Percentiles rank a stretch among this genome's conserved stretches.
Evolutionary conservation across 2,797 vertebrate genomes (phyloP).

Genomic region (Allobates femoralis): DNA sequence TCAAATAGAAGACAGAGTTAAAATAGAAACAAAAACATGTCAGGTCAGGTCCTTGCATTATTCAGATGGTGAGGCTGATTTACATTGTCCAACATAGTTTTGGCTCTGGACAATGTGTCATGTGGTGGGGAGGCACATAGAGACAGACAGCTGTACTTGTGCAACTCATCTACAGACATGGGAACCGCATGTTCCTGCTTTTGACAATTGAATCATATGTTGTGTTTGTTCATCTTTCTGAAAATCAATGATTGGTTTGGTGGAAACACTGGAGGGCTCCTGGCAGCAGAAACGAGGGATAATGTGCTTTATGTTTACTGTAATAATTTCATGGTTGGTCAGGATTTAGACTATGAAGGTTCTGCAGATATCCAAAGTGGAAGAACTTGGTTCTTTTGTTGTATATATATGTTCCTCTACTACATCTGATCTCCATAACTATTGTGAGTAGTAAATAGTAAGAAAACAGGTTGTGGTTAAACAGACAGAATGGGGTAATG

Average conservation of each 20-base stretch:
- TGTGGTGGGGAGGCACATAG: slow-evolving; percentile 17
- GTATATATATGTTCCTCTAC: no score
- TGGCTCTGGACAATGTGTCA: slow-evolving; percentile 30
- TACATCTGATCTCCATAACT: no score
- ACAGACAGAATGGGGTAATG: no score
- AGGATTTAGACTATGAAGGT: not conserved
- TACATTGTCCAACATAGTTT: not conserved
- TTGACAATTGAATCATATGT: not conserved
- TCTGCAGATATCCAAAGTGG: not conserved
- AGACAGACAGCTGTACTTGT: slow-evolving; percentile 12
- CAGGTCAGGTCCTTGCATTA: slow-evolving; percentile 23
- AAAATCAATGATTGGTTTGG: slow-evolving; percentile 19
- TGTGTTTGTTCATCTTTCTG: slow-evolving; percentile 36
- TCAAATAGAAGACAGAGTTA: slow-evolving; percentile 11
- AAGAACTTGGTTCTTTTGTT: not conserved
- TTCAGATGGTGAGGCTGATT: not conserved
- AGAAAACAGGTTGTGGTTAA: no score
- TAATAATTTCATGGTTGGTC: not conserved
- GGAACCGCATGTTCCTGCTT: slow-evolving; percentile 9
- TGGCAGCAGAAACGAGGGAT: slow-evolving; percentile 17
- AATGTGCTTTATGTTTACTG: slow-evolving; percentile 1
- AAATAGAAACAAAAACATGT: slow-evolving; percentile 5
- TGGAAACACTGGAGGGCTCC: slow-evolving; percentile 14
- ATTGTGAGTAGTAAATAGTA: no score
- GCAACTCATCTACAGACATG: slow-evolving; percentile 35